Conservation (phyloP, 2,113 vertebrate species). For the Prietella phreatophila region DNA sequence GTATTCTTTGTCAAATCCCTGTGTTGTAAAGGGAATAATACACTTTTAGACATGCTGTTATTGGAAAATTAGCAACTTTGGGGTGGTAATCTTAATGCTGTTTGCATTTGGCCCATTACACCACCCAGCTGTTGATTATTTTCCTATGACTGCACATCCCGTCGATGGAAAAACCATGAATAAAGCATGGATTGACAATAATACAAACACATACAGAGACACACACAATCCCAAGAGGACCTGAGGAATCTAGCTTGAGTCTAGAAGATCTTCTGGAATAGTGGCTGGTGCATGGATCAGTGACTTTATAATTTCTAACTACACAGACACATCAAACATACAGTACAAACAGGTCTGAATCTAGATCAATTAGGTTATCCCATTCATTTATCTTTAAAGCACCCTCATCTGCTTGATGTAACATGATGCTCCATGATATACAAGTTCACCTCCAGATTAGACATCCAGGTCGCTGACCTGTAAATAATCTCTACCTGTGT, state of each 20-base stretch:
- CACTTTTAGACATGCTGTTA: neutral
- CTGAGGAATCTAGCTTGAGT: constrained; percentile 12
- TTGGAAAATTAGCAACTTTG: neutral
- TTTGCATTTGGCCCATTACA: neutral
- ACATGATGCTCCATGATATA: constrained; percentile 34
- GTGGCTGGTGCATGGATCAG: neutral
- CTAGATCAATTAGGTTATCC: neutral
- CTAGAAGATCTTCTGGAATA: constrained; percentile 29
- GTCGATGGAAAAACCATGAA: neutral
- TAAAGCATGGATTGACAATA: neutral
- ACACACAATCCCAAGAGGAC: constrained; percentile 3
- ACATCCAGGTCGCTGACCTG: constrained; percentile 42
- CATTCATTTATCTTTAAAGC: constrained; percentile 21
- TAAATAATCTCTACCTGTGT: constrained; percentile 37
- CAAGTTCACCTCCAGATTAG: constrained; percentile 42
- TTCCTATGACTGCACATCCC: neutral
- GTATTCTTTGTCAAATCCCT: no score
- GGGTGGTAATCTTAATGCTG: neutral
- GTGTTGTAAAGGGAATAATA: neutral
- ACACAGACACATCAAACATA: neutral
- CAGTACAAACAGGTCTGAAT: neutral
- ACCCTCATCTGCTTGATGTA: constrained; percentile 18
- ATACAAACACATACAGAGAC: neutral
- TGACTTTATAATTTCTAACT: neutral
- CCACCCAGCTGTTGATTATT: neutral